Conservation (phyloP, 2,888 invertebrate genomes). For the Drosophila neonasuta region DNA sequence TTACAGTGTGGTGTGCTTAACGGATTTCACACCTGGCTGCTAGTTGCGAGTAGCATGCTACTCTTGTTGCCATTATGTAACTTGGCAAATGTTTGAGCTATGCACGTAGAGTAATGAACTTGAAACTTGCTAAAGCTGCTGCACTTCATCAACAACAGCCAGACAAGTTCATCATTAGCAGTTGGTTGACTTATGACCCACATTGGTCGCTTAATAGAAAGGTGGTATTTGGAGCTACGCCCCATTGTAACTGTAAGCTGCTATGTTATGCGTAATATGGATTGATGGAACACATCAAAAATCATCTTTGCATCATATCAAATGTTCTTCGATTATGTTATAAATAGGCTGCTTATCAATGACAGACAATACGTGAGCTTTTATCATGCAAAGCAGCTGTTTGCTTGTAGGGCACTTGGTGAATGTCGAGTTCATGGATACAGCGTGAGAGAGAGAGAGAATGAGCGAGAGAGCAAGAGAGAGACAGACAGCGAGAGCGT, state of each 20-base stretch:
- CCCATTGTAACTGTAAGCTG: conserved; percentile 55
- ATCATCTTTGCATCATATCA: conserved; percentile 31
- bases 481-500: background rate
- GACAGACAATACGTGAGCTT: conserved; percentile 15
- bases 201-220: conserved; percentile 16
- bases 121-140: conserved; percentile 27
- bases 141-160: conserved; percentile 1
- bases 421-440: conserved; percentile 39
- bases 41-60: conserved; percentile 20
- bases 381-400: conserved; percentile 61
- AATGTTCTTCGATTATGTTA: conserved; percentile 18
- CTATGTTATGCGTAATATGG: conserved; percentile 26
- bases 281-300: conserved; percentile 30
- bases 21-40: conserved; percentile 66
- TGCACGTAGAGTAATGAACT: conserved; percentile 47
- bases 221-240: conserved; percentile 8
- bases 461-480: background rate
- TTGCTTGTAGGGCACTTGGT: conserved; percentile 19
- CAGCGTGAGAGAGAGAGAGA: background rate
- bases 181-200: conserved; percentile 45
- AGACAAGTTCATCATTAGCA: conserved; percentile 2
- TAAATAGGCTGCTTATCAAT: conserved; percentile 37
- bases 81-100: conserved; percentile 32
- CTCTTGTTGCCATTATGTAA: conserved; percentile 59
- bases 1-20: conserved; percentile 42